Conservation (phyloP, 2,797 vertebrate genomes). For the Enteromius unitaeniatus region DNA sequence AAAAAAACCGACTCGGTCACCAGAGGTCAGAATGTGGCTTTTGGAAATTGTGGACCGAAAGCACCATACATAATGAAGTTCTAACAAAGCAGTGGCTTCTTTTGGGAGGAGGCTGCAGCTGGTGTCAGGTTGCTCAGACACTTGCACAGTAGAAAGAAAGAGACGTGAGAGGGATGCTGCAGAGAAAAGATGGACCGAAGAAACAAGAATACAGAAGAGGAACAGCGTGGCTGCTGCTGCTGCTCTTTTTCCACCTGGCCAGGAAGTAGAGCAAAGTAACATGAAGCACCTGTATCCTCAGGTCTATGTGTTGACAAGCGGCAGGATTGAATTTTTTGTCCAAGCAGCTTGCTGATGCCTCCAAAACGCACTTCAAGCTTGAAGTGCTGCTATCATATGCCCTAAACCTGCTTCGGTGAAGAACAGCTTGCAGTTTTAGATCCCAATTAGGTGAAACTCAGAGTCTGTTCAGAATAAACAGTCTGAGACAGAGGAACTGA, state of each 20-base stretch:
- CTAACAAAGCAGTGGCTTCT: constrained; percentile 20
- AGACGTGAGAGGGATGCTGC: constrained; percentile 1
- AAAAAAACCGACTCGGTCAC: not conserved
- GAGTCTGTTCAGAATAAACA: constrained; percentile 29
- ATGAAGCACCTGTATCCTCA: constrained; percentile 70
- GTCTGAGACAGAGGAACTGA: constrained; percentile 37
- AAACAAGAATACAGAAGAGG: not conserved
- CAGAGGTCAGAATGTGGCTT: constrained; percentile 3
- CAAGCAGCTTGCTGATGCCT: not conserved
- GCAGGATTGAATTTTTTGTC: not conserved
- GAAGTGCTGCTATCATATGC: constrained; percentile 27
- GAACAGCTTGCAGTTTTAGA: constrained; percentile 18
- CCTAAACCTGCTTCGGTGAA: constrained; percentile 17
- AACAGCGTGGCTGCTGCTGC: not conserved
- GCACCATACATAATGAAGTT: not conserved
- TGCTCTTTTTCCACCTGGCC: constrained; percentile 2
- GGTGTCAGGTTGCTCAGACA: constrained; percentile 21
- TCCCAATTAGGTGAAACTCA: constrained; percentile 43
- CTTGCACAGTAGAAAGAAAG: not conserved
- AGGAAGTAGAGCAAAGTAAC: constrained; percentile 59
- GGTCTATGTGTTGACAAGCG: constrained; percentile 57
- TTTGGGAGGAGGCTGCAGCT: constrained; percentile 24
- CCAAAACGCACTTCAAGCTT: not conserved
- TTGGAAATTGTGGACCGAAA: constrained; percentile 25
- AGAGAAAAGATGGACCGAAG: not conserved